Evolutionary conservation across 1,140 invertebrate species (phyloP).

Genomic region (Pseudomyrmex sp.): DNA sequence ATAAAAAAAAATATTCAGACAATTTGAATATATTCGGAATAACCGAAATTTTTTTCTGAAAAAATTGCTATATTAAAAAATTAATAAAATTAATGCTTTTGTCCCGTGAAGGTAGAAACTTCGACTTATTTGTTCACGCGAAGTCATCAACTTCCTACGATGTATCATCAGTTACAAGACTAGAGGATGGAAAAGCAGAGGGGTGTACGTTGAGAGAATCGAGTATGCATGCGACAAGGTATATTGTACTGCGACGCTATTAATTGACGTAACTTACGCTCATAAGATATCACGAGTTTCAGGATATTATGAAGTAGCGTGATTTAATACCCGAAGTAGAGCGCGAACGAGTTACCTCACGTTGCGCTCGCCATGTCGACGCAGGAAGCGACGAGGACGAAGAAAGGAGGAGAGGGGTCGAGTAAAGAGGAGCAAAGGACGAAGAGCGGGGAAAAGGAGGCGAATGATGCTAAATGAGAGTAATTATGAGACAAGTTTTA

Average conservation of each 20-base stretch:
- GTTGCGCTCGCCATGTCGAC: slow-evolving; percentile 37
- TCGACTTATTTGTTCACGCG: neutral
- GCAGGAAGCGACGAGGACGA: neutral
- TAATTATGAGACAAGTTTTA: slow-evolving; percentile 85
- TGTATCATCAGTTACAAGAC: neutral
- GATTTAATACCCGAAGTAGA: slow-evolving; percentile 50
- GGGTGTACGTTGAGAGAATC: neutral
- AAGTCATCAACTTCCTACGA: neutral
- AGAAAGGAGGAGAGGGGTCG: slow-evolving; percentile 14
- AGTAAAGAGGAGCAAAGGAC: slow-evolving; percentile 26
- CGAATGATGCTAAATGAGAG: slow-evolving; percentile 81
- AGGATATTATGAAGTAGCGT: slow-evolving; percentile 57
- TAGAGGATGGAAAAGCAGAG: neutral
- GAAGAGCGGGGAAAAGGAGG: slow-evolving; percentile 57
- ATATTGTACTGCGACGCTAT: slow-evolving; percentile 38
- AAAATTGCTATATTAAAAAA: neutral
- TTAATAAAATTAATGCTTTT: neutral
- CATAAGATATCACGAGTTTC: slow-evolving; percentile 55
- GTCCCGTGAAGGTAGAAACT: neutral
- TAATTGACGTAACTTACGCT: slow-evolving; percentile 57
- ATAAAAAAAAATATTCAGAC: neutral
- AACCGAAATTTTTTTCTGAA: too few species aligned
- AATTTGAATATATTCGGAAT: neutral
- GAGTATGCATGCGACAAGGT: slow-evolving; percentile 16
- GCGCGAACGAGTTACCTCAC: slow-evolving; percentile 43